Conservation (phyloP, 2,113 vertebrate species). For the Neotragus moschatus region DNA sequence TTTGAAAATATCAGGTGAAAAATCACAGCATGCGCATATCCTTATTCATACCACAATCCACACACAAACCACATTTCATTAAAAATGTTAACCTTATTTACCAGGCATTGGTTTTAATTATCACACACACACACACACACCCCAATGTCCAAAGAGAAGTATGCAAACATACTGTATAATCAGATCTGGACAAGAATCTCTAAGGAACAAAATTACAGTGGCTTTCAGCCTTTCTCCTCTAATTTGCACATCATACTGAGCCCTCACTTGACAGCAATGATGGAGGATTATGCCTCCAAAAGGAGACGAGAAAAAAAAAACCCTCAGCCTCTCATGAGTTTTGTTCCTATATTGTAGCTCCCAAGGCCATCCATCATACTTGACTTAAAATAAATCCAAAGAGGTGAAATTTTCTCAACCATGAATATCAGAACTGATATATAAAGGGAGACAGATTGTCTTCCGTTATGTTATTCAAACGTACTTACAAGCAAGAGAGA, state of each 20-base stretch:
- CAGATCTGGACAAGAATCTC: background rate
- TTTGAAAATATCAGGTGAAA: background rate
- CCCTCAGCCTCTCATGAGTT: background rate
- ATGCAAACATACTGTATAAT: background rate
- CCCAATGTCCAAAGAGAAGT: background rate
- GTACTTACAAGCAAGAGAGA: slow-evolving; percentile 35
- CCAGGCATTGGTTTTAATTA: background rate
- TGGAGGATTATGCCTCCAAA: slow-evolving; percentile 36
- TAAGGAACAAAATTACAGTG: slow-evolving; percentile 25
- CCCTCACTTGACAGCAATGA: slow-evolving; percentile 50
- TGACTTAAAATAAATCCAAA: slow-evolving; percentile 51
- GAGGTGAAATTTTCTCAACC: slow-evolving; percentile 44
- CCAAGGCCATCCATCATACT: slow-evolving; percentile 39
- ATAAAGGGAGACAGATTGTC: slow-evolving; percentile 39
- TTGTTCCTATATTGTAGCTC: background rate
- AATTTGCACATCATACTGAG: background rate
- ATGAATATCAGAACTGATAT: slow-evolving; percentile 44
- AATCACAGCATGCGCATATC: background rate
- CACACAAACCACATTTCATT: background rate
- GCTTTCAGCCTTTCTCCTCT: slow-evolving; percentile 20
- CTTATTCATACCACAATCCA: background rate
- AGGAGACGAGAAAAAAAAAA: background rate
- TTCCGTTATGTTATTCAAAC: slow-evolving; percentile 31
- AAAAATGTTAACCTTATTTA: slow-evolving; percentile 14
- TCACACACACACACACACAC: background rate